These are phyloP conservation scores for Trinectes maculatus DNA, from an alignment of 2,113 vertebrate genomes.

Conservation along the genomic window DNA sequence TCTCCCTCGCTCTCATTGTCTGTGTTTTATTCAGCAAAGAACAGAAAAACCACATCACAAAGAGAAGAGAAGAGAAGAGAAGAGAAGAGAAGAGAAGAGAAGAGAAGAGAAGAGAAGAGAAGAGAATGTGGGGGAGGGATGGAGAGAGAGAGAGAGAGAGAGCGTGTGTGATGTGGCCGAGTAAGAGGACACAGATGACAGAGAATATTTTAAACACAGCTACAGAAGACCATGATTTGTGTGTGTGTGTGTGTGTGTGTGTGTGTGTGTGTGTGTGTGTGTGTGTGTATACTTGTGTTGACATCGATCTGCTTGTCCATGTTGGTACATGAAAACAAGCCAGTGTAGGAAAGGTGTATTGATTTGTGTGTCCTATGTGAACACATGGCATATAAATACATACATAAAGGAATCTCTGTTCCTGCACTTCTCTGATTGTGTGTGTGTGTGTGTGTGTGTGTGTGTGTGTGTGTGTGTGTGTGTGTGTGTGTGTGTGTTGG, in stretches of 20 bases:
- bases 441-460: slow-evolving; percentile 6
- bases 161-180: slow-evolving; percentile 62
- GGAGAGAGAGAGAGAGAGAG: slow-evolving; percentile 39
- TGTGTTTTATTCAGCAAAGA: slow-evolving; percentile 50
- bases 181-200: slow-evolving; percentile 71
- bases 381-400: neutral
- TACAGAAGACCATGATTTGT: slow-evolving; percentile 66
- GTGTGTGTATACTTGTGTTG: slow-evolving; percentile 31
- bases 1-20: slow-evolving; percentile 10
- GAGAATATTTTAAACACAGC: slow-evolving; percentile 59
- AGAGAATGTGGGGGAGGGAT: slow-evolving; percentile 55
- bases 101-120: slow-evolving; percentile 39
- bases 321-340: slow-evolving; percentile 8
- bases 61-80: slow-evolving; percentile 11
- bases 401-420: slow-evolving; percentile 1
- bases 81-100: slow-evolving; percentile 54
- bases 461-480: slow-evolving; percentile 1
- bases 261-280: slow-evolving; percentile 35
- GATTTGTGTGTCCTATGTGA: slow-evolving; percentile 21
- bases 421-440: neutral
- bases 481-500: slow-evolving; percentile 13
- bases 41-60: slow-evolving; percentile 61
- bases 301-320: slow-evolving; percentile 15
- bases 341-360: slow-evolving; percentile 13
- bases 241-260: slow-evolving; percentile 34